A percentile compares a stretch with the other conserved stretches of the same genome.
Conservation (phyloP, 2,888 invertebrate genomes). For the Chouioia cunea region DNA sequence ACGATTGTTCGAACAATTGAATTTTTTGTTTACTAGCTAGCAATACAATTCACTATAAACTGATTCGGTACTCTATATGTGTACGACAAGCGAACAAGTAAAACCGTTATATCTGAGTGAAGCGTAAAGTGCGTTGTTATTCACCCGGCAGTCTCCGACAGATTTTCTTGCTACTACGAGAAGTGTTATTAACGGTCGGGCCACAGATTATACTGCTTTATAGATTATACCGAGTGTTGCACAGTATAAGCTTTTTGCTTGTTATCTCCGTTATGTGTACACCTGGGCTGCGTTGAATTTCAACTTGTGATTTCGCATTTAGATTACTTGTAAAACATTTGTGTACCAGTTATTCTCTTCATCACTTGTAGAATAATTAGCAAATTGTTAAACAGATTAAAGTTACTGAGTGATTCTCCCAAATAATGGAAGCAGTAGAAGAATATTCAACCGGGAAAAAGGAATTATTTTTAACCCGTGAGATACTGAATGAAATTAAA, state of each 20-base stretch:
- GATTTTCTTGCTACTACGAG: conserved; percentile 40
- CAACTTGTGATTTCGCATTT: not conserved
- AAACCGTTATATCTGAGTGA: conserved; percentile 14
- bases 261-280: not conserved
- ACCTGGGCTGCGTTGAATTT: conserved; percentile 26
- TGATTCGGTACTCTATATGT: conserved; percentile 15
- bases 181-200: conserved; percentile 45
- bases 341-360: not conserved
- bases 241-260: conserved; percentile 31
- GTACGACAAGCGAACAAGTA: conserved; percentile 11
- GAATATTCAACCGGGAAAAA: no score
- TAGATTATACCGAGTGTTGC: conserved; percentile 39
- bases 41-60: conserved; percentile 25
- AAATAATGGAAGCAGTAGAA: no score
- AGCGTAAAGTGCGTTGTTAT: conserved; percentile 39
- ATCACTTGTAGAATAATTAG: no score
- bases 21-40: no score
- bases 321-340: no score
- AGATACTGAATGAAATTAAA: no score
- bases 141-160: conserved; percentile 31
- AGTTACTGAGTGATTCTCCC: no score
- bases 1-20: no score
- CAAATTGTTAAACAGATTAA: no score
- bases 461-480: no score
- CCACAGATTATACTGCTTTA: conserved; percentile 40